These are phyloP conservation scores for Dysmachus trigonus DNA, from an alignment of 2,888 invertebrate genomes.

Conservation along the genomic window DNA sequence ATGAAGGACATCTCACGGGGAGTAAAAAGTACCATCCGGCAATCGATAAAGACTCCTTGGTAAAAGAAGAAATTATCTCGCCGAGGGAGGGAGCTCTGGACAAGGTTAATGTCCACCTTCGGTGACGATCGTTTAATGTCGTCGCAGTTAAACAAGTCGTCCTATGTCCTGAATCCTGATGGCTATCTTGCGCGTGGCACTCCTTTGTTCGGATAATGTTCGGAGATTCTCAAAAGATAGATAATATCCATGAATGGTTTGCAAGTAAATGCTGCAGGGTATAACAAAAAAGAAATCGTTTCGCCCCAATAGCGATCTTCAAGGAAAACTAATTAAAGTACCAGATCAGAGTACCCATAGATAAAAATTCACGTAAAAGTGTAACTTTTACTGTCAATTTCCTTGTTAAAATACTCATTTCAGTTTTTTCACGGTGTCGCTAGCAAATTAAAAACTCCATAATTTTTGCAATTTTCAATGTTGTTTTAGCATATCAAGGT, in stretches of 20 bases:
- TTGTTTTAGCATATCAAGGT: too few species aligned
- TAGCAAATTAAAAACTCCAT: too few species aligned
- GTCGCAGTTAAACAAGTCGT: conserved; percentile 29
- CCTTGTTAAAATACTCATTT: too few species aligned
- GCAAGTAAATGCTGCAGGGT: not conserved
- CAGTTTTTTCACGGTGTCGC: too few species aligned
- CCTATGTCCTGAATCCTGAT: not conserved
- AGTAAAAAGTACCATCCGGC: not conserved
- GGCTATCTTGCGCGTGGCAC: conserved; percentile 19
- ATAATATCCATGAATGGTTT: not conserved
- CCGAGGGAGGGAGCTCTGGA: not conserved
- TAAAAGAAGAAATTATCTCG: conserved; percentile 12
- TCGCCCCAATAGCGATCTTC: not conserved
- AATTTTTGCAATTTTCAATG: too few species aligned
- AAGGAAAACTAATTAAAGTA: not conserved
- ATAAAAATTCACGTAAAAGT: too few species aligned
- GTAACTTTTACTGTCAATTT: not conserved
- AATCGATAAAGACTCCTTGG: conserved; percentile 10
- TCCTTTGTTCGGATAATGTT: not conserved
- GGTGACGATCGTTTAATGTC: conserved; percentile 15
- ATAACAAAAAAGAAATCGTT: not conserved
- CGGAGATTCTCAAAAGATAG: not conserved
- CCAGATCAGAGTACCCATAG: not conserved
- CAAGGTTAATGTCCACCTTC: conserved; percentile 27
- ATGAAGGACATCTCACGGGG: not conserved